Base-by-base conservation (phyloP, 2,113 vertebrate genomes). In the Ageneiosus marmoratus region DNA sequence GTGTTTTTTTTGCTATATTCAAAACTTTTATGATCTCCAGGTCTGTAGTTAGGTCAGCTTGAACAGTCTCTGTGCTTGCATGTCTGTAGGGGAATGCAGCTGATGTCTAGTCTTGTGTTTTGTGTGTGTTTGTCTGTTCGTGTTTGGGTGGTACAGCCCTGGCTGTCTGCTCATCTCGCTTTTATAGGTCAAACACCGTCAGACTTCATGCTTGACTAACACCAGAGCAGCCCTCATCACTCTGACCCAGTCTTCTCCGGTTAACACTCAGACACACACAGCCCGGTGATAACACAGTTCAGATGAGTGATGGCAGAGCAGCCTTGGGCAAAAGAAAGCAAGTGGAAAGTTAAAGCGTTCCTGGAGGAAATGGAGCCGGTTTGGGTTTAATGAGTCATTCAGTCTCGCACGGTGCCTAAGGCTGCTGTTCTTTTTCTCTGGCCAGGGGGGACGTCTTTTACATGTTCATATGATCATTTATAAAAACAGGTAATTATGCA, bases 181-280 rank as follows among this genome's bases (percentile, higher is more conserved):
- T 83, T 90, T 90, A 92, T 83, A 89, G 93, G 91, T 92, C 92
- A 94, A 88, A 91, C 79, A 82, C 87, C 85, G 88, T 93, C 65
- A 85, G 83, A 89, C 86, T 86, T 63, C 24, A 76, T 82, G 83
- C 88, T 88, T 88, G 80, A 86, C 84, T 89, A 84, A 91, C 87
- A 85, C 69, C 60, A 75, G 41, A 86, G 65, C 51, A 88, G 41
- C 60, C 77, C 70, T 80, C 67, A 50, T 62, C 65, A 51, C 76
- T 48, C 22, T 63, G 83, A 79, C 44, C 67, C 46, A 18, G 44
- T 65, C 44, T 51, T 37, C 65, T 87, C 41, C 60, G 51, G 63
- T 81, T 76, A 74, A 69, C 55, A 50, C 79, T 37, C 70, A 51
- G 27, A 80, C 77, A 77, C 58, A 67, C 32, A 67, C 60, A 2